phyloP scores from a whole-genome alignment of 2,888 invertebrate species.

The Agonopterix subpropinquella region DNA sequence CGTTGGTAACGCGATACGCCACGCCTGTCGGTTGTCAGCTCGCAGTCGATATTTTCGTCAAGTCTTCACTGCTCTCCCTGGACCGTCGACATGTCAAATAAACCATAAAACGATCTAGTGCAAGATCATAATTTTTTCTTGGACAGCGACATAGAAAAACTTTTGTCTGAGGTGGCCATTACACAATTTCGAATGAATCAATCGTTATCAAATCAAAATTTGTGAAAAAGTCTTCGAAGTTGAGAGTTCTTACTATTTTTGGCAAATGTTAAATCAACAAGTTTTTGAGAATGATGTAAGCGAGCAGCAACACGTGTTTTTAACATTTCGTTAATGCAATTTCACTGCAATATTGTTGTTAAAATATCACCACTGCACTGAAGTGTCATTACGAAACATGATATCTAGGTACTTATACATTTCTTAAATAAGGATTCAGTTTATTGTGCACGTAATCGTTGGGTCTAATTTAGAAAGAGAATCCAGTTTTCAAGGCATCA shows the following conservation, averaged over 20 bases:
- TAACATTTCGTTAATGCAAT: constrained; percentile 28
- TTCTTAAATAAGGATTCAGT: not conserved
- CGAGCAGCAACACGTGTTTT: constrained; percentile 25
- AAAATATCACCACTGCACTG: constrained; percentile 19
- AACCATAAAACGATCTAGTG: constrained; percentile 39
- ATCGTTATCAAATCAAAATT: constrained; percentile 45
- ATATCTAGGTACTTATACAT: not conserved
- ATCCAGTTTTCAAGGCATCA: not conserved
- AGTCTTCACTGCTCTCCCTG: constrained; percentile 32
- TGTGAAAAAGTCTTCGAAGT: constrained; percentile 32
- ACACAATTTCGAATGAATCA: constrained; percentile 38
- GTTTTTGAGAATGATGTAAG: constrained; percentile 52
- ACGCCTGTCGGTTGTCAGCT: constrained; percentile 51
- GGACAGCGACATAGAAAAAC: constrained; percentile 12
- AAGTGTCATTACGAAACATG: constrained; percentile 1
- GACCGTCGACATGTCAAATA: constrained; percentile 46
- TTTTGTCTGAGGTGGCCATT: constrained; percentile 16
- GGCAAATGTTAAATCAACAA: constrained; percentile 62
- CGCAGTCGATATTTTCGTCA: constrained; percentile 63
- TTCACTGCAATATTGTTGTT: constrained; percentile 23
- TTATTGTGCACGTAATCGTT: too few species aligned
- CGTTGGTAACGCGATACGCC: constrained; percentile 49
- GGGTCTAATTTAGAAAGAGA: not conserved
- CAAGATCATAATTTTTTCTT: constrained; percentile 23
- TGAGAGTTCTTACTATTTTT: constrained; percentile 43